Base-by-base conservation (phyloP, 2,888 invertebrate species). In the Amitus sp. region DNA sequence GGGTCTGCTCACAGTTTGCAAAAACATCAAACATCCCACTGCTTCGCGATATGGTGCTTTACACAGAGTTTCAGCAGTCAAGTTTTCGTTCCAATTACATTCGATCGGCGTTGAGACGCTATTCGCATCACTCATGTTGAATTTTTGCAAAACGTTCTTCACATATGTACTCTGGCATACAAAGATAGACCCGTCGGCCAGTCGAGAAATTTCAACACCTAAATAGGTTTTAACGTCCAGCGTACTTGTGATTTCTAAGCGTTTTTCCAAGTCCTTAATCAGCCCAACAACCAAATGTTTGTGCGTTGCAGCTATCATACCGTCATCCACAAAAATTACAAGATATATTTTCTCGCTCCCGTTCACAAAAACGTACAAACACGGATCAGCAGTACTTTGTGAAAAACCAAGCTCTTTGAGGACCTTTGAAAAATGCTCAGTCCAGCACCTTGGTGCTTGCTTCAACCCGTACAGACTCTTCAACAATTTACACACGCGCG, bases 381-480 rank as follows among this genome's bases (percentile, higher is more conserved):
- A 63, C 6, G 66, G 52, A 46, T 57, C 60, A 7, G 60, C 54
- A 23, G 56, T 28, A 19, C 50, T 62, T n/a, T 15, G 30, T n/a
- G 30, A 40, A 9, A 65, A 52, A n/a, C 49, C 51, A 12, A 57
- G 37, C 27, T 46, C 19, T 12, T 45, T 19, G 6, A 66, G 20
- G 13, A 57, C 53, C 12, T 42, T 43, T 5, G 45, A 20, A 34
- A 66, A 53, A 0, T 47, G 46, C 34, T 53, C 46, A 19, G 73
- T 72, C 71, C 70, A 74, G 30, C 62, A 60, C 47, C 70, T 65
- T 23, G 73, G 66, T 18, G 74, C 66, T 67, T 74, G 73, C 52
- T 73, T 75, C 10, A 75, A 47, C 5, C 75, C 72, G 63, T 75
- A 73, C 13, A 74, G 53, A 52, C 71, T 70, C 53, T 62, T 73